These are phyloP conservation scores for Cyprinodon diabolis DNA, from an alignment of 2,797 vertebrate genomes.

Conservation along the genomic window DNA sequence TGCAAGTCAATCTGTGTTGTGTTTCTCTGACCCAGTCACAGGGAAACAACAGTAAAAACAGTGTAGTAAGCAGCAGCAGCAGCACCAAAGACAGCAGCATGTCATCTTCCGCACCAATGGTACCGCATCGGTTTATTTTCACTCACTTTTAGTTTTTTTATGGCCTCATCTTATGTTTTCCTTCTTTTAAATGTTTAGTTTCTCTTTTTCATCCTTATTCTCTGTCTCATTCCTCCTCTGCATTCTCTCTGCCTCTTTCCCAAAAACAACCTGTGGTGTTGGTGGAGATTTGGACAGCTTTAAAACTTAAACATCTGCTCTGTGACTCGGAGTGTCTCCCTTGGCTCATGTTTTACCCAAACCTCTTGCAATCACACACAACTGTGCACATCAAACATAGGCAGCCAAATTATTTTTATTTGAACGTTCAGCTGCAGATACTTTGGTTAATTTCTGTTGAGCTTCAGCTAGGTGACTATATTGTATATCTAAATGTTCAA, in stretches of 20 bases:
- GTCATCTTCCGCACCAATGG: conserved; percentile 98
- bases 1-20: conserved; percentile 74
- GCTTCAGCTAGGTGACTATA: conserved; percentile 27
- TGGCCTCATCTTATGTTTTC: conserved; percentile 57
- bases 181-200: conserved; percentile 43
- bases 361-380: conserved; percentile 25
- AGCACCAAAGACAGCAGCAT: conserved; percentile 97
- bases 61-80: conserved; percentile 94
- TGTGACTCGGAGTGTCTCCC: conserved; percentile 50
- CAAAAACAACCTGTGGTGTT: conserved; percentile 65
- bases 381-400: conserved; percentile 37
- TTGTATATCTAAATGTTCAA: conserved; percentile 30
- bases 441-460: conserved; percentile 50
- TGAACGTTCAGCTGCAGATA: conserved; percentile 42
- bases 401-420: conserved; percentile 65
- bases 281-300: conserved; percentile 59
- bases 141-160: conserved; percentile 72
- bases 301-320: conserved; percentile 45
- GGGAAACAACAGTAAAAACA: conserved; percentile 99
- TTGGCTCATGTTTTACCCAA: conserved; percentile 71
- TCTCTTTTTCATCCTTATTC: conserved; percentile 47
- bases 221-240: conserved; percentile 45
- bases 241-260: conserved; percentile 66
- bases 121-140: conserved; percentile 86
- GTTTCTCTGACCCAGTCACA: conserved; percentile 90